Base-by-base conservation (phyloP, 2,888 invertebrate species). In the Pediacus dermestoides region DNA sequence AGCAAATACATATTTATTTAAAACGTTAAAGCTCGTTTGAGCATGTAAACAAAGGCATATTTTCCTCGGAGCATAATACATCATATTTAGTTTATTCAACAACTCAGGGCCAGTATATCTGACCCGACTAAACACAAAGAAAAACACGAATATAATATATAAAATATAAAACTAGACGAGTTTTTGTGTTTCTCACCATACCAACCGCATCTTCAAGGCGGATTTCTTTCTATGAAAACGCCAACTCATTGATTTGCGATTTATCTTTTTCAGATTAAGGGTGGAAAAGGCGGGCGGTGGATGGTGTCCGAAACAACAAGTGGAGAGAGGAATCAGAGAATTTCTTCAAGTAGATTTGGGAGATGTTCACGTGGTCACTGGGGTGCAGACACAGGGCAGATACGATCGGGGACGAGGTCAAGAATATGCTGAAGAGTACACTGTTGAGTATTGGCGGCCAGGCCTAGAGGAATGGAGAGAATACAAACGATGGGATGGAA, bases 361-460 rank as follows among this genome's bases (percentile, higher is more conserved):
- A 3, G 69, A 68, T 16, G 72, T 78, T 34, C 76, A 77, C 61
- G 74, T 83, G 44, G 72, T 88, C 50, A 83, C 82, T 4, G 80
- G 78, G 30, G 76, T 88, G 22, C 82, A 85, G 61, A 84, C 85
- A 3, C 87, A 88, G 65, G 87, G 87, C n/a, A 74, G 87, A 27
- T 84, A 76, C 66, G 84, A 82, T 54, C 75, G 80, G 48, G 86
- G 86, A 22, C 72, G 81, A 46, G 86, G 86, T 10, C 80, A 81
- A 57, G 87, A 87, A 63, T 87, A 78, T 68, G 77, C 81, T 30
- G 82, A 84, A 57, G 77, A 80, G 55, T 85, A 82, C 63, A 75
- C 77, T 32, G 62, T 86, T 44, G 83, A 85, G 61, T 84, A 84
- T 63, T 77, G 77, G 74, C 62, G 82, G 48, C 77, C 80, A 1